Evolutionary conservation across 2,888 invertebrate species (phyloP).

Genomic region (Caenorhabditis uteleia): DNA sequence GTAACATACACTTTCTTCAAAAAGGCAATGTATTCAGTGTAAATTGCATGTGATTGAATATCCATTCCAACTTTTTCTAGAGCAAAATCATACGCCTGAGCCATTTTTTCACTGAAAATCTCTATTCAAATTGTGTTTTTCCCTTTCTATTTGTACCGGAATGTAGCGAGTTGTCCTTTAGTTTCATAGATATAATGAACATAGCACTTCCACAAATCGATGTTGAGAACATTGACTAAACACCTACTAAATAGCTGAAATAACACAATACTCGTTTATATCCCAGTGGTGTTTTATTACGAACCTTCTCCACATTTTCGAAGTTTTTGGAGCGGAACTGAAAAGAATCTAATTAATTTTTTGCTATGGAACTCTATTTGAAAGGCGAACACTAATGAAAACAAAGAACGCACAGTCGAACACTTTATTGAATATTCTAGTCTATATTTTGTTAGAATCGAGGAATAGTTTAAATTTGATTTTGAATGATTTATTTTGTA

Average conservation of each 20-base stretch:
- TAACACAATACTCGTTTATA: background rate
- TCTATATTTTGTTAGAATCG: too few relatives aligned
- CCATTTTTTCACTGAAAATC: conserved; percentile 90
- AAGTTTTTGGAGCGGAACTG: conserved; percentile 96
- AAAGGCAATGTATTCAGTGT: conserved; percentile 97
- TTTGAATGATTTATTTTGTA: too few relatives aligned
- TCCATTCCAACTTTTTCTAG: conserved; percentile 98
- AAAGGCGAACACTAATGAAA: too few relatives aligned
- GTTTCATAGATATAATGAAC: conserved; percentile 97
- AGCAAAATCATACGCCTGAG: conserved; percentile 98
- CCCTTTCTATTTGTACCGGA: conserved; percentile 76
- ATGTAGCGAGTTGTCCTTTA: conserved; percentile 87
- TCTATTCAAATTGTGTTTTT: background rate
- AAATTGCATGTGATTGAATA: conserved; percentile 92
- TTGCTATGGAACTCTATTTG: background rate
- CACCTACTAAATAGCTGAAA: conserved; percentile 92
- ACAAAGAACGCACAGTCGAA: too few relatives aligned
- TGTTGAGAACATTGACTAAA: conserved; percentile 96
- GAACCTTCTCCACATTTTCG: conserved; percentile 92
- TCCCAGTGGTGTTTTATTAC: background rate
- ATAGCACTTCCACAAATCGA: conserved; percentile 97
- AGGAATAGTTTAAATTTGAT: too few relatives aligned
- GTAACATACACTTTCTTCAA: conserved; percentile 74
- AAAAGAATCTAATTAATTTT: conserved; percentile 70
- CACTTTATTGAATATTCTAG: too few relatives aligned